Conservation (phyloP, 2,113 vertebrate species). For the Alces alces region DNA sequence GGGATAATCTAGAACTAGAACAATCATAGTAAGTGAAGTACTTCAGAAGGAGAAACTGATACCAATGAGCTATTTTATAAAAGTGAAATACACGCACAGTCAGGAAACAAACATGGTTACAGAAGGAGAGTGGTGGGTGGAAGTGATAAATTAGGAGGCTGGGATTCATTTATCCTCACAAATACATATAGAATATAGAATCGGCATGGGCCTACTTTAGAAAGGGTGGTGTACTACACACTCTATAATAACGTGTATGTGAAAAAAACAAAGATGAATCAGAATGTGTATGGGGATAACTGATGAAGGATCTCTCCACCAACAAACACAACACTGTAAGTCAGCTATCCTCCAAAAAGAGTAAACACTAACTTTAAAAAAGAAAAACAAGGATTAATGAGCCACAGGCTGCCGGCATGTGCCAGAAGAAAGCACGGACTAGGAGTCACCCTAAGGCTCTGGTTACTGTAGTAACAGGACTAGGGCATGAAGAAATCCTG, state of each 20-base stretch:
- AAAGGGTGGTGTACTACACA: too few species aligned
- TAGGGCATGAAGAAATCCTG: neutral
- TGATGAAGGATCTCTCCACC: neutral
- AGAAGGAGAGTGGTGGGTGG: neutral
- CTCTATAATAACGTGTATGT: too few species aligned
- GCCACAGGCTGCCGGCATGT: neutral
- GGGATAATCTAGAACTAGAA: neutral
- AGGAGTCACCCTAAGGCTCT: neutral
- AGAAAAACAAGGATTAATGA: neutral
- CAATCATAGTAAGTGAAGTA: neutral
- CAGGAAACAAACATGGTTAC: neutral
- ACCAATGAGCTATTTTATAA: neutral
- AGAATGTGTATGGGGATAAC: neutral
- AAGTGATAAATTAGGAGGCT: neutral
- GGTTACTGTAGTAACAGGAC: neutral
- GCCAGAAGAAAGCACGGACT: neutral
- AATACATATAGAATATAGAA: too few species aligned
- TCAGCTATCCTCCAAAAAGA: neutral
- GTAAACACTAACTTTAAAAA: neutral
- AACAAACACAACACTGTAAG: neutral
- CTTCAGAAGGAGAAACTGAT: neutral
- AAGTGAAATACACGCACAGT: neutral
- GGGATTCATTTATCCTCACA: too few species aligned
- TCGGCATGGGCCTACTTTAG: too few species aligned
- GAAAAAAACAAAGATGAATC: neutral